A percentile compares a stretch with the other conserved stretches of the same genome.
phyloP scores from a whole-genome alignment of 2,888 invertebrate species.

The Mythimna loreyi region DNA sequence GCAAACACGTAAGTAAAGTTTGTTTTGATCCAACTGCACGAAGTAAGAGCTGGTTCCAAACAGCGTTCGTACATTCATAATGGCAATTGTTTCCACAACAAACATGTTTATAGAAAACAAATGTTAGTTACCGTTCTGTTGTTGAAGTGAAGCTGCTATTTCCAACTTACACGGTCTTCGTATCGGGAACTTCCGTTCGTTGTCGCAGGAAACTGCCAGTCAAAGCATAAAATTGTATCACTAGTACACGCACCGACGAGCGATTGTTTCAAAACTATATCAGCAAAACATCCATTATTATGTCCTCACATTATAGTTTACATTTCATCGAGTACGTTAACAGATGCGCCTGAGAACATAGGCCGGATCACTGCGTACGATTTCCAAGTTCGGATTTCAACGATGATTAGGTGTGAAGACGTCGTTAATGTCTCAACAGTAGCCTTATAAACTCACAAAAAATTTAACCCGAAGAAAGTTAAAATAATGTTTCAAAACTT shows the following conservation, averaged over 20 bases:
- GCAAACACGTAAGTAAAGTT: slow-evolving; percentile 34
- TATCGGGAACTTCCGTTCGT: slow-evolving; percentile 74
- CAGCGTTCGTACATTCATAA: slow-evolving; percentile 52
- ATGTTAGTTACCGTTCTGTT: slow-evolving; percentile 78
- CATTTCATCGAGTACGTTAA: slow-evolving; percentile 45
- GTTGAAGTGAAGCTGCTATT: slow-evolving; percentile 78
- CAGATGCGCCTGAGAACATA: slow-evolving; percentile 21
- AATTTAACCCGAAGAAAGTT: slow-evolving; percentile 14
- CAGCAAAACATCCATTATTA: slow-evolving; percentile 66
- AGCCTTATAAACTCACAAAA: slow-evolving; percentile 23
- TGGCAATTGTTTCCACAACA: slow-evolving; percentile 66
- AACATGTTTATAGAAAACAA: slow-evolving; percentile 70
- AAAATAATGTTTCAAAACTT: slow-evolving; percentile 3
- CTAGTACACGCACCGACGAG: slow-evolving; percentile 63
- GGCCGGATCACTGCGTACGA: slow-evolving; percentile 35
- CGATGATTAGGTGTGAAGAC: slow-evolving; percentile 37
- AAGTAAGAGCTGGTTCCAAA: slow-evolving; percentile 40
- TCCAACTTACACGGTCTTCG: slow-evolving; percentile 75
- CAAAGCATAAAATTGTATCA: slow-evolving; percentile 77
- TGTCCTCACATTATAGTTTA: slow-evolving; percentile 64
- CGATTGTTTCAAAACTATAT: slow-evolving; percentile 75
- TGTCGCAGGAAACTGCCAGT: slow-evolving; percentile 80
- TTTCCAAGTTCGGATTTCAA: slow-evolving; percentile 37
- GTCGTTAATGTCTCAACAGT: slow-evolving; percentile 20
- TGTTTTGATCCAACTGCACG: slow-evolving; percentile 49